Conservation (phyloP, 2,797 vertebrate genomes). For the Xiphorhynchus erythropygius region DNA sequence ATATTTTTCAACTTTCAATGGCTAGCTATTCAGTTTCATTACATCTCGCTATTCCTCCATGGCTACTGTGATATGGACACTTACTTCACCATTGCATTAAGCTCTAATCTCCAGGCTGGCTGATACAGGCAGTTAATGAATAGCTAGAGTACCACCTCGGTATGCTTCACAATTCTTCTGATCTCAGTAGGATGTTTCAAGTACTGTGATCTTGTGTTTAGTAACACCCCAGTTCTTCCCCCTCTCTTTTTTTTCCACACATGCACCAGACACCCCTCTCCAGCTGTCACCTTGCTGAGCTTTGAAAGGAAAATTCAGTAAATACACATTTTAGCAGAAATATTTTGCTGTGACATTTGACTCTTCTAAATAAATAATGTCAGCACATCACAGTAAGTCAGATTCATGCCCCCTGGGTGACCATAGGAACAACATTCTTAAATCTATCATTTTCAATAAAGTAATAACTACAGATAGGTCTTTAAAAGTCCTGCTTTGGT, state of each 20-base stretch:
- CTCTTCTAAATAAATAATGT: slow-evolving; percentile 51
- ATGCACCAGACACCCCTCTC: slow-evolving; percentile 36
- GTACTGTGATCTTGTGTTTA: slow-evolving; percentile 72
- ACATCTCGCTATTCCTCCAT: slow-evolving; percentile 70
- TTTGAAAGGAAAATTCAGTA: slow-evolving; percentile 43
- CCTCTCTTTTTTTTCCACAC: slow-evolving; percentile 23
- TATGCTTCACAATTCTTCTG: slow-evolving; percentile 58
- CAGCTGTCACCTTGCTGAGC: slow-evolving; percentile 59
- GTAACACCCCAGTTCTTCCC: slow-evolving; percentile 59
- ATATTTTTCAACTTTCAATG: slow-evolving; percentile 74
- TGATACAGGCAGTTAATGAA: slow-evolving; percentile 68
- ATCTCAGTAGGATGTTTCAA: slow-evolving; percentile 69
- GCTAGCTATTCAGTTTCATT: slow-evolving; percentile 71
- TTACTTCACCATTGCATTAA: slow-evolving; percentile 69
- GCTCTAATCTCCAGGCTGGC: slow-evolving; percentile 67
- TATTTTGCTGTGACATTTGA: slow-evolving; percentile 37
- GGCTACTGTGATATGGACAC: slow-evolving; percentile 65
- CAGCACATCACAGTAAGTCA: not conserved
- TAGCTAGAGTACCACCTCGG: slow-evolving; percentile 56
- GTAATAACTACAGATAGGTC: not conserved
- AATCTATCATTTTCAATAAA: slow-evolving; percentile 49
- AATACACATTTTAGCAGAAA: slow-evolving; percentile 44
- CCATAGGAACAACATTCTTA: slow-evolving; percentile 2
- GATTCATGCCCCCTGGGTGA: slow-evolving; percentile 12
- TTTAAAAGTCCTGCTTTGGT: slow-evolving; percentile 11